A percentile compares a stretch with the other conserved stretches of the same genome.
phyloP scores from a whole-genome alignment of 2,797 vertebrate genomes.

The Alosa sapidissima region DNA sequence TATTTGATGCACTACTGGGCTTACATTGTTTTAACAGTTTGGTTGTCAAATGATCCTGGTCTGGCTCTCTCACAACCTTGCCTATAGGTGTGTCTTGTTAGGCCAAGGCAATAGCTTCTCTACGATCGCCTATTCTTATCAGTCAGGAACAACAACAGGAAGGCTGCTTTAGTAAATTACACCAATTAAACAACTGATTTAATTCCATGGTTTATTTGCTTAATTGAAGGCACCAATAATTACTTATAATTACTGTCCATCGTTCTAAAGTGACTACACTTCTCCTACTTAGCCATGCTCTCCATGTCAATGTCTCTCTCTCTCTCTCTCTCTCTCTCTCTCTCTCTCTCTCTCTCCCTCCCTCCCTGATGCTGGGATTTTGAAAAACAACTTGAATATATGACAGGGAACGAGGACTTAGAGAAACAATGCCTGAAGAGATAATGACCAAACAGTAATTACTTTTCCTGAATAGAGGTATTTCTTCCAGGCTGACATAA shows the following conservation, averaged over 20 bases:
- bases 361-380: slow-evolving; percentile 11
- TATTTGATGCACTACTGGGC: background rate
- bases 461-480: slow-evolving; percentile 39
- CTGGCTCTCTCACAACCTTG: background rate
- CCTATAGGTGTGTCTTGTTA: background rate
- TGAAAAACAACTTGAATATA: slow-evolving; percentile 43
- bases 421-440: slow-evolving; percentile 44
- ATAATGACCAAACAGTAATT: slow-evolving; percentile 52
- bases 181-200: slow-evolving; percentile 46
- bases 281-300: background rate
- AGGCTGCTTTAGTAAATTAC: slow-evolving; percentile 44
- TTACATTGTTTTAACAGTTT: background rate
- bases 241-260: slow-evolving; percentile 51
- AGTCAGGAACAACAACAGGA: slow-evolving; percentile 20
- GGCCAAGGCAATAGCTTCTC: background rate
- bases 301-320: background rate
- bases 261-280: slow-evolving; percentile 30
- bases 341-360: slow-evolving; percentile 4
- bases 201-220: slow-evolving; percentile 44
- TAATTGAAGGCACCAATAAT: slow-evolving; percentile 49
- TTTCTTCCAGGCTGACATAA: slow-evolving; percentile 36
- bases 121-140: background rate
- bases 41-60: background rate
- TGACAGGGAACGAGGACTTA: slow-evolving; percentile 32
- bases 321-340: background rate